These are phyloP conservation scores for Bovichtus diacanthus DNA, from an alignment of 2,797 vertebrate species.

Conservation along the genomic window DNA sequence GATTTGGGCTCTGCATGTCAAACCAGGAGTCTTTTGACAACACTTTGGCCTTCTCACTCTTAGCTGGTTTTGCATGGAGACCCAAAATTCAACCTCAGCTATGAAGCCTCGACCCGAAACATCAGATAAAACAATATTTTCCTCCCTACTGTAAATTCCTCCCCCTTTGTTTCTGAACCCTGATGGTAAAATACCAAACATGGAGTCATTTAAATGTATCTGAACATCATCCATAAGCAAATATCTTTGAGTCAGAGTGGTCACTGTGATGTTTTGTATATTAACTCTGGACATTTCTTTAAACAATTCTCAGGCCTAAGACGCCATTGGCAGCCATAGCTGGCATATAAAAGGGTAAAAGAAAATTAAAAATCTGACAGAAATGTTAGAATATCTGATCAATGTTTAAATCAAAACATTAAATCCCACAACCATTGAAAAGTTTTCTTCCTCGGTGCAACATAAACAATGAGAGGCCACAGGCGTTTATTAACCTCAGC, in stretches of 20 bases:
- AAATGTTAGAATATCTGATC: conserved; percentile 1
- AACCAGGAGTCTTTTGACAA: conserved; percentile 25
- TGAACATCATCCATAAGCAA: not conserved
- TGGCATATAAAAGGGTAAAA: not conserved
- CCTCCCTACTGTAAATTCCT: conserved; percentile 4
- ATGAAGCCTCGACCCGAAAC: conserved; percentile 26
- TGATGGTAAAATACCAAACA: conserved; percentile 16
- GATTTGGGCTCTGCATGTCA: conserved; percentile 14
- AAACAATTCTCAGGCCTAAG: not conserved
- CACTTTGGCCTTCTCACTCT: conserved; percentile 13
- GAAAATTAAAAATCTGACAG: not conserved
- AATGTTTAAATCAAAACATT: not conserved
- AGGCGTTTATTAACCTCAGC: conserved; percentile 38
- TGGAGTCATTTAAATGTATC: not conserved
- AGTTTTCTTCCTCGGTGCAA: conserved; percentile 13
- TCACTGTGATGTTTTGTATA: conserved; percentile 14
- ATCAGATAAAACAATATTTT: conserved; percentile 53
- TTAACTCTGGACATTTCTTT: not conserved
- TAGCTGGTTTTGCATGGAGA: conserved; percentile 12
- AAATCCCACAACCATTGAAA: not conserved
- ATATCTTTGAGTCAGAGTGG: conserved; percentile 3
- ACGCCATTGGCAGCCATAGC: not conserved
- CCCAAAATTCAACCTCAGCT: conserved; percentile 40
- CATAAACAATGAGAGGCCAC: conserved; percentile 37
- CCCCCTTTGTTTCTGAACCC: conserved; percentile 13